phyloP scores from a whole-genome alignment of 2,888 invertebrate species.

The Leuctra nigra region DNA sequence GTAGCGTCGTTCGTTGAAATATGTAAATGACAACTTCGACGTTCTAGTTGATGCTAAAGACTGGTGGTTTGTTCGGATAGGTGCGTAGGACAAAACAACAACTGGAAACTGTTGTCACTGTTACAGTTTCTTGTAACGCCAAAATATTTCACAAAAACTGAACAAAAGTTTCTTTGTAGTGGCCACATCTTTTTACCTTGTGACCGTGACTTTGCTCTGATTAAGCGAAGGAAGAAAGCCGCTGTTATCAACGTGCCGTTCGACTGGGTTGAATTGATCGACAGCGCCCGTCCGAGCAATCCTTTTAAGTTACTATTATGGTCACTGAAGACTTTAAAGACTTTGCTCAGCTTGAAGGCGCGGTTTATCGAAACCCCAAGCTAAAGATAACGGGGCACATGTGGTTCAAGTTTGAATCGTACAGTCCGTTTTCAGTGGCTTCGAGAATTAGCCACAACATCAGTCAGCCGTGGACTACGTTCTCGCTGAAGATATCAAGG shows the following conservation, averaged over 20 bases:
- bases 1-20: background rate
- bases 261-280: background rate
- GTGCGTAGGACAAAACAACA: constrained; percentile 16
- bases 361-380: background rate
- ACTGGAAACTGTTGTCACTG: background rate
- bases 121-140: background rate
- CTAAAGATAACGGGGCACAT: background rate
- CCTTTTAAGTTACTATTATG: background rate
- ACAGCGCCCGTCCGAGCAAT: background rate
- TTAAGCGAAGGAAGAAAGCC: background rate
- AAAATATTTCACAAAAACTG: background rate
- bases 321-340: background rate
- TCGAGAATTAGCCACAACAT: background rate
- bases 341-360: background rate
- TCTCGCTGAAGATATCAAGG: background rate
- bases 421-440: background rate
- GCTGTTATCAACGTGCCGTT: background rate
- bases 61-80: constrained; percentile 11
- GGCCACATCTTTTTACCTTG: background rate
- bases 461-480: background rate
- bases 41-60: background rate
- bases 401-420: background rate
- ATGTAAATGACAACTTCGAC: background rate
- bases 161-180: constrained; percentile 2
- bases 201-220: background rate